Evolutionary conservation across 2,113 vertebrate species (phyloP), one percentile per base, ranked within the genome.

Genomic region (Hypomesus transpacificus): DNA sequence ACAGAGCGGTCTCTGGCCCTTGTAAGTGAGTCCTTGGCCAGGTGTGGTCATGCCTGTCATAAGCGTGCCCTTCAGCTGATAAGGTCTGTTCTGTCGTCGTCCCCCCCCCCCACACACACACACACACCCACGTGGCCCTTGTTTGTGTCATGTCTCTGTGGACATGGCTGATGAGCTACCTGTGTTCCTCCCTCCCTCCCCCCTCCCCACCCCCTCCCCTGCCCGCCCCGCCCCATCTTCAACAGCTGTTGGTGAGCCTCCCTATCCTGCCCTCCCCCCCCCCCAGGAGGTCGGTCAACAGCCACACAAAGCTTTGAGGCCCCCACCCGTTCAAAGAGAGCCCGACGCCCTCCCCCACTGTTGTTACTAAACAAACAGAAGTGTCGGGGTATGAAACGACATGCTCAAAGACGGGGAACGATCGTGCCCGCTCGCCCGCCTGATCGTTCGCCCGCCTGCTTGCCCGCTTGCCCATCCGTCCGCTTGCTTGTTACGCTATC

Each of bases 341-440:
- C 73, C 82, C 75, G 74, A 74, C n/a, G 71, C 26, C 16, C 14
- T 74, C 84, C 78, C 60, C 61, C 75, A 66, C 84, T 67, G 71
- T 17, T 75, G 77, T 89, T 88, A 88, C 87, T 85, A 85, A 85
- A 88, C 75, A 86, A 88, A 89, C 83, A 89, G 51, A 53, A 59
- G 61, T 3, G 72, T 73, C 77, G 66, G 69, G 71, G 75, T 73
- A 80, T 77, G 84, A 82, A 77, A 80, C 78, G 57, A 77, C 69
- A 68, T 68, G 54, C 78, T 69, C 6, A 50, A 68, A 14, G 81
- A 80, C 65, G 61, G 70, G 73, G 76, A 71, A n/a, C 54, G 28
- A 63, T 74, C 76, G 71, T 65, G 51, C 64, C 39, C 69, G 70
- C 85, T 84, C 73, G 79, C 24, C 1, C 24, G 24, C 24, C 24